phyloP scores from a whole-genome alignment of 2,888 invertebrate species.

The Mesorhabditis sp. region DNA sequence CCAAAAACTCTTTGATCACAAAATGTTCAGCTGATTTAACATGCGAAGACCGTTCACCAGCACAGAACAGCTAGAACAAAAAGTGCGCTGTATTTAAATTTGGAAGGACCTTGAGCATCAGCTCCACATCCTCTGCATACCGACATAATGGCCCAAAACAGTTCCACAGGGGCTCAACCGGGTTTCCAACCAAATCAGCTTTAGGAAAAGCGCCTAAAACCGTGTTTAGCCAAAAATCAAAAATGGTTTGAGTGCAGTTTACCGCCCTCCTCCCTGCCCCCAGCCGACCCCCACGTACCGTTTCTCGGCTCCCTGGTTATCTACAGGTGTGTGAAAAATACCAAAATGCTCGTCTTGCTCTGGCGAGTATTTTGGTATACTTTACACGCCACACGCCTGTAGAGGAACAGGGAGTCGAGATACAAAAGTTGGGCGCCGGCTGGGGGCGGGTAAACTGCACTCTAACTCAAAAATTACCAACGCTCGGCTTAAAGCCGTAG shows the following conservation, averaged over 20 bases:
- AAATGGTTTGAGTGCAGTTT: too few species aligned
- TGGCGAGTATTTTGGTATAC: too few species aligned
- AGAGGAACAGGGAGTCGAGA: too few species aligned
- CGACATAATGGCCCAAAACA: conserved; percentile 2
- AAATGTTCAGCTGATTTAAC: neutral
- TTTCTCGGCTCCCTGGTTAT: too few species aligned
- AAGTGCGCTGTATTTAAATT: too few species aligned
- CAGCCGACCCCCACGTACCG: too few species aligned
- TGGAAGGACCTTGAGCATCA: neutral
- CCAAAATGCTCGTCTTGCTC: too few species aligned
- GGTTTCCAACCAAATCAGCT: neutral
- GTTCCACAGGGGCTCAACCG: conserved; percentile 2
- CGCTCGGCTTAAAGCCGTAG: conserved; percentile 4
- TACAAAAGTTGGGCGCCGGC: neutral
- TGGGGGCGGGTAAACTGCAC: neutral
- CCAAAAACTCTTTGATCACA: neutral
- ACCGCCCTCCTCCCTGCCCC: too few species aligned
- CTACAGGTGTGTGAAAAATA: too few species aligned
- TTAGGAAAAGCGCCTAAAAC: neutral
- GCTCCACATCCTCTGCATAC: neutral
- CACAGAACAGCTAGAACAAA: neutral
- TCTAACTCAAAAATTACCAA: neutral
- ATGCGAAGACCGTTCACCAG: neutral
- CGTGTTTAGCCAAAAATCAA: too few species aligned
- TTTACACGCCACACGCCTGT: too few species aligned